Evolutionary conservation across 2,113 vertebrate species (phyloP).

Genomic region (Reinhardtius hippoglossoides): DNA sequence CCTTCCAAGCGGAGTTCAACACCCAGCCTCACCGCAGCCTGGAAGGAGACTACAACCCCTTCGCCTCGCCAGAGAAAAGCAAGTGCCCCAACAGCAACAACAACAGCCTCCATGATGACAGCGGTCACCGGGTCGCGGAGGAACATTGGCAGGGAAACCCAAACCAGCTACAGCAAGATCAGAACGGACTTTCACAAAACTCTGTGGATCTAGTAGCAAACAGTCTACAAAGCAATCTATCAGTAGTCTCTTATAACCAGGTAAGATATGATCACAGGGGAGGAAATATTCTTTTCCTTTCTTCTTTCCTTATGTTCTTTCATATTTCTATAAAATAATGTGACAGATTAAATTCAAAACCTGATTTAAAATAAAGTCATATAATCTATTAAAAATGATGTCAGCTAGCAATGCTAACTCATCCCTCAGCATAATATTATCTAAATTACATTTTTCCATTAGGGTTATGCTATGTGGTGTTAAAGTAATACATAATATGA

Average conservation of each 20-base stretch:
- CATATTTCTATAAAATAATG: neutral
- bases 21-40: conserved; percentile 96
- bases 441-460: neutral
- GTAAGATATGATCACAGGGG: conserved; percentile 80
- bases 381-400: neutral
- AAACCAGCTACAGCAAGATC: conserved; percentile 95
- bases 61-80: conserved; percentile 98
- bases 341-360: neutral
- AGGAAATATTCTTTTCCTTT: neutral
- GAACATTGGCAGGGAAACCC: conserved; percentile 92
- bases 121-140: conserved; percentile 89
- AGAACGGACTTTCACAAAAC: conserved; percentile 99
- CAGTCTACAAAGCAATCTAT: conserved; percentile 98
- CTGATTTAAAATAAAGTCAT: too few relatives aligned
- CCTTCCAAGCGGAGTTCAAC: conserved; percentile 98
- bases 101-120: conserved; percentile 73
- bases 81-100: conserved; percentile 87
- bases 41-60: conserved; percentile 98
- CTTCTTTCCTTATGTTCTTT: neutral
- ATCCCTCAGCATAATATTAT: neutral
- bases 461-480: neutral
- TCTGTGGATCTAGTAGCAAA: conserved; percentile 99
- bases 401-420: neutral
- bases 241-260: conserved; percentile 99
- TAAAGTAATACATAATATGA: neutral